A percentile compares a stretch with the other conserved stretches of the same genome.
phyloP scores from a whole-genome alignment of 2,113 vertebrate genomes.

The Apodemus sylvaticus region DNA sequence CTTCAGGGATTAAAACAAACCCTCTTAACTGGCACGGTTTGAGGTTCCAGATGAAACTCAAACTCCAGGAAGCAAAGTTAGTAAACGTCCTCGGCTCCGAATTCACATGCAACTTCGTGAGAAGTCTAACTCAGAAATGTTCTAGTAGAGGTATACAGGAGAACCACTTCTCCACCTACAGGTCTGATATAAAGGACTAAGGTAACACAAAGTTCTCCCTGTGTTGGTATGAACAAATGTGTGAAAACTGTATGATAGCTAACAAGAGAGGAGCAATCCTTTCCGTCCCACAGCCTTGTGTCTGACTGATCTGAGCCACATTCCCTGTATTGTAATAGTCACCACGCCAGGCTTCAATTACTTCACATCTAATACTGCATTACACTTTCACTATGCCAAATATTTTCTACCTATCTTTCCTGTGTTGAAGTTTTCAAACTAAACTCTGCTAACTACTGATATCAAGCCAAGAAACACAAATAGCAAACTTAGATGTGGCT shows the following conservation, averaged over 20 bases:
- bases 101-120: background rate
- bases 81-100: constrained; percentile 7
- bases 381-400: background rate
- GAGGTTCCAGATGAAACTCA: constrained; percentile 3
- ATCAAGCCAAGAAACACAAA: constrained; percentile 22
- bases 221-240: background rate
- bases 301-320: background rate
- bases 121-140: background rate
- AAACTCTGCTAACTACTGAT: background rate
- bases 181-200: background rate
- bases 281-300: background rate
- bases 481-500: background rate
- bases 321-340: background rate
- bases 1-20: background rate
- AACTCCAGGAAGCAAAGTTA: background rate
- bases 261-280: background rate
- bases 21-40: background rate
- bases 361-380: background rate
- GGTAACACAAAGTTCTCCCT: background rate
- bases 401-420: constrained; percentile 44
- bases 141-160: constrained; percentile 10
- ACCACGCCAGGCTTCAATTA: background rate
- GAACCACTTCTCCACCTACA: constrained; percentile 44
- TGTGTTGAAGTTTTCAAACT: background rate
- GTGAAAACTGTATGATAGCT: constrained; percentile 26